Evolutionary conservation across 2,113 vertebrate species (phyloP), one percentile per base, ranked within the genome.

Genomic region (Cervus canadensis): DNA sequence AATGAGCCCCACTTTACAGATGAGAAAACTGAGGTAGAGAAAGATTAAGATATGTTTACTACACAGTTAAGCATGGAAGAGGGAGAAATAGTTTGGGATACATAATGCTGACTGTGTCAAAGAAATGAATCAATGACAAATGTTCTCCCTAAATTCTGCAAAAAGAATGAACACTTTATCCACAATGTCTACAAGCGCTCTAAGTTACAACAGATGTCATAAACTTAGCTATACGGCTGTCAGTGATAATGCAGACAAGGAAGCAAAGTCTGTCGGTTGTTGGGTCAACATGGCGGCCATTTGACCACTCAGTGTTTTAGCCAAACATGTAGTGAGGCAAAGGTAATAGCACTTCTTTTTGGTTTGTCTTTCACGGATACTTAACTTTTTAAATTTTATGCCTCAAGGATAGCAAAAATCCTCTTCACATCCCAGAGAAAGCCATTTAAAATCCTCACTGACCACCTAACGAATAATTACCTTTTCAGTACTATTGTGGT

Each of bases 371-470:
- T n/a, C 89, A 54, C 15, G 36, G 67, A 78, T 23, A 33, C 83
- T 89, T 95, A 79, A 95, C 94, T 91, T 93, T 92, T 82, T 11
- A 43, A 76, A 57, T 87, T 8, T 83, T 26, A 36, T 71, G 54
- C 48, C 25, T 86, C 25, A n/a, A 89, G 67, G 30, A 60, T 33
- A 48, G 89, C 60, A 56, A 93, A 93, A 62, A 23, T 10, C 54
- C 60, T 95, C 90, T 97, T 97, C 79, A 59, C 8, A 12, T 74
- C 54, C 50, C 7, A 64, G 91, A 91, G 67, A 23, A 89, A 87
- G 60, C 13, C 50, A 48, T 92, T 91, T 86, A 26, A 82, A 71
- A 76, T 59, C 23, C n/a, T 5, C 54, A 96, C 78, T 64, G 84
- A 87, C 15, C 26, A 12, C 3, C 33, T 52, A 54, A 86, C 54